Evolutionary conservation across 2,888 invertebrate species (phyloP).

Genomic region (Sycophila texana): DNA sequence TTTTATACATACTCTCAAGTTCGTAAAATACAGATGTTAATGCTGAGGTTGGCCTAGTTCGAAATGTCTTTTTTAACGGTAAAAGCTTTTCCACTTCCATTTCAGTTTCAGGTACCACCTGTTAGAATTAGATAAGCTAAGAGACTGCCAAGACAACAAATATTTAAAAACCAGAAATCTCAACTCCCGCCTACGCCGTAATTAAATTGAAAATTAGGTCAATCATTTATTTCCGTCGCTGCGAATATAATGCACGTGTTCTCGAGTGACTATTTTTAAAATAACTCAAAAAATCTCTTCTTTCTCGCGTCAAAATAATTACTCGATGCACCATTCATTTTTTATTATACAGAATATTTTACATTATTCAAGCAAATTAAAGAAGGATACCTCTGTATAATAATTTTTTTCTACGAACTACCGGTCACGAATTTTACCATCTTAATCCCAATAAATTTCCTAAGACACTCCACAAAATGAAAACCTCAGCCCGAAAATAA

Average conservation of each 20-base stretch:
- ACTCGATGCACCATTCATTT: neutral
- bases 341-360: neutral
- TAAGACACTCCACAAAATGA: neutral
- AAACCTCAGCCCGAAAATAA: neutral
- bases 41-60: too few species aligned
- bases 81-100: neutral
- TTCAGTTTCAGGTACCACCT: constrained; percentile 1
- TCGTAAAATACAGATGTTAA: too few species aligned
- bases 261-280: neutral
- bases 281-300: neutral
- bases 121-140: constrained; percentile 11
- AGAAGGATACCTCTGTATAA: too few species aligned
- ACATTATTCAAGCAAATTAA: too few species aligned
- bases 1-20: too few species aligned
- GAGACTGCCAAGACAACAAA: constrained; percentile 2
- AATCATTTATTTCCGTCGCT: constrained; percentile 39
- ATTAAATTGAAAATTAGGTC: constrained; percentile 25
- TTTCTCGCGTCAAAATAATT: neutral
- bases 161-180: constrained; percentile 29
- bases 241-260: neutral
- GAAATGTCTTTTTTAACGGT: too few species aligned
- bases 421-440: too few species aligned
- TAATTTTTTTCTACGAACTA: too few species aligned
- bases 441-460: too few species aligned
- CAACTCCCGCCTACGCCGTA: constrained; percentile 22